Conservation (phyloP, 1,140 invertebrate genomes). For the Ridgeia piscesae region DNA sequence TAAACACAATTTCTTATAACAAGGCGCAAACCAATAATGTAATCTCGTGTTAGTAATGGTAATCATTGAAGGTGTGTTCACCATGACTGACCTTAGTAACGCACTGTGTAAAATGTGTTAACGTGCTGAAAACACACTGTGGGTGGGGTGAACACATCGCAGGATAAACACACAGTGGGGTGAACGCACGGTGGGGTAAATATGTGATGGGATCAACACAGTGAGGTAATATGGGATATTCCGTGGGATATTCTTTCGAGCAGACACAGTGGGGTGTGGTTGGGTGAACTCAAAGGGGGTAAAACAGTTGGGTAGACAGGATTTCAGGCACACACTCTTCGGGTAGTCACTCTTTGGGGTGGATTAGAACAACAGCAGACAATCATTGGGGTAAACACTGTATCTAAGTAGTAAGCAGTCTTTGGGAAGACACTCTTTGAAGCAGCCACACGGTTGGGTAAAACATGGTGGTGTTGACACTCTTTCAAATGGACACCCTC, state of each 20-base stretch:
- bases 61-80: background rate
- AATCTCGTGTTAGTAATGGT: background rate
- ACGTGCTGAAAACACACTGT: too few relatives aligned
- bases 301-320: background rate
- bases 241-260: too few relatives aligned
- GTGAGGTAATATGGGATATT: too few relatives aligned
- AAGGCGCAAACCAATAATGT: background rate
- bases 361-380: too few relatives aligned
- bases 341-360: background rate
- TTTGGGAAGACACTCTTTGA: too few relatives aligned
- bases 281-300: too few relatives aligned
- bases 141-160: background rate
- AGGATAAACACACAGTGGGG: background rate
- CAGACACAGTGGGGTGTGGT: background rate
- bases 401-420: too few relatives aligned
- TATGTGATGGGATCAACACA: background rate
- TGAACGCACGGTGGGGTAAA: background rate
- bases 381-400: too few relatives aligned
- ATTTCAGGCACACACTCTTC: background rate
- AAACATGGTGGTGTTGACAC: background rate
- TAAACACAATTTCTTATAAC: too few relatives aligned
- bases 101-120: background rate
- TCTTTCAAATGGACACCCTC: background rate
- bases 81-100: background rate
- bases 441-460: too few relatives aligned